Conservation (phyloP, 2,888 invertebrate genomes). For the Falcaria lacertinaria region DNA sequence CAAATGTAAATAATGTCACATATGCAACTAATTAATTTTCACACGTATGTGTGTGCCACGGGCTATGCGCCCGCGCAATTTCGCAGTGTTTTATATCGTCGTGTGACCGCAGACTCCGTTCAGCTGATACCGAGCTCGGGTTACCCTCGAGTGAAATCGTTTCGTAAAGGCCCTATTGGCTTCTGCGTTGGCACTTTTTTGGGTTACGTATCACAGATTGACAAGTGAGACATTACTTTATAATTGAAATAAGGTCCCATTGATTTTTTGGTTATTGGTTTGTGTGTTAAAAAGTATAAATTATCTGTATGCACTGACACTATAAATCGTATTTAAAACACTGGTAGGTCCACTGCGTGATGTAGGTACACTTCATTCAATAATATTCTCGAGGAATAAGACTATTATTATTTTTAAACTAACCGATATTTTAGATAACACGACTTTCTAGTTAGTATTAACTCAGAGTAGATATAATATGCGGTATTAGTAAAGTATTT, state of each 20-base stretch:
- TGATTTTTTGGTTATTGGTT: too few relatives aligned
- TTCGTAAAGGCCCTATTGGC: slow-evolving; percentile 43
- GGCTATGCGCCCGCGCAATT: slow-evolving; percentile 46
- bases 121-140: slow-evolving; percentile 39
- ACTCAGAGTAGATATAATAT: too few relatives aligned
- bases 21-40: slow-evolving; percentile 7
- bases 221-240: neutral
- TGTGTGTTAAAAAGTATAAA: too few relatives aligned
- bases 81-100: slow-evolving; percentile 51
- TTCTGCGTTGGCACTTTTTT: slow-evolving; percentile 30
- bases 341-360: too few relatives aligned
- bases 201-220: slow-evolving; percentile 14
- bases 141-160: slow-evolving; percentile 56
- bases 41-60: slow-evolving; percentile 31
- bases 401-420: too few relatives aligned
- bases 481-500: too few relatives aligned
- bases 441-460: too few relatives aligned
- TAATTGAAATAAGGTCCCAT: neutral
- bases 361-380: too few relatives aligned
- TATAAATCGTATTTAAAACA: too few relatives aligned
- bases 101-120: slow-evolving; percentile 54
- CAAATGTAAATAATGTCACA: slow-evolving; percentile 2
- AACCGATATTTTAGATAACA: too few relatives aligned
- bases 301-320: too few relatives aligned
- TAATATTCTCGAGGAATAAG: too few relatives aligned